These are phyloP conservation scores for Clivina fossor DNA, from an alignment of 2,888 invertebrate genomes.

Conservation along the genomic window DNA sequence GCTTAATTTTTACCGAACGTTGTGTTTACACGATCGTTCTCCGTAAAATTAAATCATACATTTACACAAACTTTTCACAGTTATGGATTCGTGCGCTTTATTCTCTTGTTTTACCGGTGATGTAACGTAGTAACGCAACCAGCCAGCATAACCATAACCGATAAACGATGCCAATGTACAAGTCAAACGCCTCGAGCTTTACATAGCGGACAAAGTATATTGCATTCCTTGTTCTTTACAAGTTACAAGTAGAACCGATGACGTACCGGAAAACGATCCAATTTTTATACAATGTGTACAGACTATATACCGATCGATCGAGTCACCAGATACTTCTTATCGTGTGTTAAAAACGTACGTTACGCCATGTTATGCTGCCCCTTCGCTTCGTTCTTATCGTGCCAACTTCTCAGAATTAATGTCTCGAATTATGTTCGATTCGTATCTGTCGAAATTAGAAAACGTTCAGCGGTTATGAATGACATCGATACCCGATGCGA, in stretches of 20 bases:
- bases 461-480: slow-evolving; percentile 24
- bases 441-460: slow-evolving; percentile 27
- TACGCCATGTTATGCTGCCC: slow-evolving; percentile 2
- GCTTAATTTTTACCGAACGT: slow-evolving; percentile 11
- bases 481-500: slow-evolving; percentile 5
- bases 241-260: slow-evolving; percentile 6
- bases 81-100: background rate
- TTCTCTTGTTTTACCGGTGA: too few species aligned
- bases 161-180: too few species aligned
- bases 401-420: slow-evolving; percentile 20
- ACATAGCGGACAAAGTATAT: background rate
- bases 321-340: slow-evolving; percentile 22
- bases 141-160: too few species aligned
- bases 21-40: slow-evolving; percentile 12
- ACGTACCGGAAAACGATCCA: slow-evolving; percentile 26
- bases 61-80: slow-evolving; percentile 4
- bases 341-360: slow-evolving; percentile 6
- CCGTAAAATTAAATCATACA: slow-evolving; percentile 14
- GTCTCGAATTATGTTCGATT: slow-evolving; percentile 26
- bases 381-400: slow-evolving; percentile 12
- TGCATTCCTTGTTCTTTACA: slow-evolving; percentile 3
- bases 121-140: too few species aligned
- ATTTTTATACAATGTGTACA: slow-evolving; percentile 28
- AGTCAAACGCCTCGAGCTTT: too few species aligned
- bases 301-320: slow-evolving; percentile 22